Percentiles rank a stretch among this genome's conserved stretches.
phyloP scores from a whole-genome alignment of 2,797 vertebrate species.

The Anomalospiza imberbis region DNA sequence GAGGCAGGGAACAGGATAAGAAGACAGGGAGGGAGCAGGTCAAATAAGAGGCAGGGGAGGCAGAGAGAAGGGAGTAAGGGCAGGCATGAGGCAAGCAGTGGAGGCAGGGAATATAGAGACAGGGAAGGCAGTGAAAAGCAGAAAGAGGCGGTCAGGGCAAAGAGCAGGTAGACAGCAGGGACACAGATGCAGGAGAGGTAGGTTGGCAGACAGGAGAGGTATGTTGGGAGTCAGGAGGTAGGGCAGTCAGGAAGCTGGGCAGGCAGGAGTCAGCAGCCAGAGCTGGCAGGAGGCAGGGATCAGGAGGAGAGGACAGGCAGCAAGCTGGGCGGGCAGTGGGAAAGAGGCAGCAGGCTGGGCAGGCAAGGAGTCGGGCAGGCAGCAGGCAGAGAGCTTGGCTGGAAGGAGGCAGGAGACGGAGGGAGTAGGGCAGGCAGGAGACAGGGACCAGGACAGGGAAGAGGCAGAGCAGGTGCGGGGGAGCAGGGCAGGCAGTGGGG shows the following conservation, averaged over 20 bases:
- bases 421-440: background rate
- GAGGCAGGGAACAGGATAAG: background rate
- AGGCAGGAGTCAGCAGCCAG: background rate
- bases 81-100: background rate
- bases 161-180: background rate
- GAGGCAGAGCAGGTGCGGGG: background rate
- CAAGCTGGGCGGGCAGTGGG: background rate
- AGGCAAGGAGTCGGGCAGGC: background rate
- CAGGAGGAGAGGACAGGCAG: background rate
- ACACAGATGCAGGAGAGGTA: background rate
- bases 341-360: background rate
- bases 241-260: background rate
- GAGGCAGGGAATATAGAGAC: background rate
- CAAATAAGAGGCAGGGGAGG: background rate
- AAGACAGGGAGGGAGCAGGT: background rate
- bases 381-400: background rate
- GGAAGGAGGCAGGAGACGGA: background rate
- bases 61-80: background rate
- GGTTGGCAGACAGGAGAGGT: background rate
- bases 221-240: background rate
- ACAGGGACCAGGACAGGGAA: background rate
- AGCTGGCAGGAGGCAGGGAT: background rate
- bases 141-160: background rate
- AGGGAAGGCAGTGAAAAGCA: background rate
- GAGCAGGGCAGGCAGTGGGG: too few relatives aligned